A percentile compares a stretch with the other conserved stretches of the same genome.
These are phyloP conservation scores for Gallinago media DNA, from an alignment of 2,113 vertebrate genomes.

Conservation along the genomic window DNA sequence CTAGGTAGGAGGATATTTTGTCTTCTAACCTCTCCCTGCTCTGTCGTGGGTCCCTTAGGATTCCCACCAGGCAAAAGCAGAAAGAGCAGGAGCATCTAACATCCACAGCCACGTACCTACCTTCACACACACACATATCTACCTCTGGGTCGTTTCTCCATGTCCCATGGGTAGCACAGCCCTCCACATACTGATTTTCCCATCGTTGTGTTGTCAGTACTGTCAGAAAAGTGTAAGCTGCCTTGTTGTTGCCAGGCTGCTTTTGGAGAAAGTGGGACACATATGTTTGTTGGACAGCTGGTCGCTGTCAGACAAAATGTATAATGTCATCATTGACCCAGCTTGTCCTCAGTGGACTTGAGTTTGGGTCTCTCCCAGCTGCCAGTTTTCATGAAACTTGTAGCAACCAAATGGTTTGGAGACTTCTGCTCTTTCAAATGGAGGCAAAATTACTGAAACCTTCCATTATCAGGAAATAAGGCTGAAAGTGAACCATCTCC, in stretches of 20 bases:
- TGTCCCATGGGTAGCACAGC: not conserved
- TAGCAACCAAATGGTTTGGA: not conserved
- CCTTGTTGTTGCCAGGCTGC: not conserved
- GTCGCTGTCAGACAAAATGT: not conserved
- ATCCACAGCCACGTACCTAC: not conserved
- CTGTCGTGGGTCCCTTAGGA: not conserved
- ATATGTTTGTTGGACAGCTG: not conserved
- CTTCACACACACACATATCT: not conserved
- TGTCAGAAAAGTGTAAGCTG: not conserved
- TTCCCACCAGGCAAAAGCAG: not conserved
- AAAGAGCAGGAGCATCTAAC: not conserved
- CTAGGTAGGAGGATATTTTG: not conserved
- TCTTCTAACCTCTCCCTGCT: not conserved
- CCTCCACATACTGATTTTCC: not conserved
- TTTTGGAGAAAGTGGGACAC: slow-evolving; percentile 14
- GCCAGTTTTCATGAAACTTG: not conserved
- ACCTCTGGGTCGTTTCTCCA: not conserved
- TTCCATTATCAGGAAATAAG: not conserved
- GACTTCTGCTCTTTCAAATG: not conserved
- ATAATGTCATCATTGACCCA: not conserved
- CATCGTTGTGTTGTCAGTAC: not conserved
- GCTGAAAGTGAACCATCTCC: not conserved
- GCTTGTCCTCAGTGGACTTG: not conserved
- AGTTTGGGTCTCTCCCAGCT: not conserved
- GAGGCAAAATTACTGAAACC: not conserved